These are phyloP conservation scores for Salvator merianae DNA, from an alignment of 2,113 vertebrate genomes.

Conservation along the genomic window DNA sequence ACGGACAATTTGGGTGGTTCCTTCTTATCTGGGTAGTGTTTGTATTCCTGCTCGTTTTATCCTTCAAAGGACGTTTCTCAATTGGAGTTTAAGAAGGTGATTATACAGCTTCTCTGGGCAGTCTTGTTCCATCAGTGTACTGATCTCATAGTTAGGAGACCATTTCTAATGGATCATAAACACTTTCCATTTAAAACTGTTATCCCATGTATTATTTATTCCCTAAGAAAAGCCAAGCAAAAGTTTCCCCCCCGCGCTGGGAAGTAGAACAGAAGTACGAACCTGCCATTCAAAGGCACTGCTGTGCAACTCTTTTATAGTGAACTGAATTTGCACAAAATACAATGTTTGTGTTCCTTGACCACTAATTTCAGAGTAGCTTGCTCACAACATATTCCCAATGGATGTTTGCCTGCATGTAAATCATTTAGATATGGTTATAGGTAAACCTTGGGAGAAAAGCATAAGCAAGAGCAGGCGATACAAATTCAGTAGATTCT, in stretches of 20 bases:
- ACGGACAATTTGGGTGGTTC: not conserved
- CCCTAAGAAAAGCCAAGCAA: not conserved
- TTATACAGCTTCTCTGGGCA: not conserved
- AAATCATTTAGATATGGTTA: not conserved
- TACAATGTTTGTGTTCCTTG: not conserved
- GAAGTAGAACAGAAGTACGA: not conserved
- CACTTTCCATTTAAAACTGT: not conserved
- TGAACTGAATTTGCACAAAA: not conserved
- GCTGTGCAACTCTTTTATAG: not conserved
- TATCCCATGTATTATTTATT: not conserved
- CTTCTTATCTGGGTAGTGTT: not conserved
- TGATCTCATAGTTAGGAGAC: not conserved
- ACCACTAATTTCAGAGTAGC: not conserved
- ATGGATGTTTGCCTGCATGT: not conserved
- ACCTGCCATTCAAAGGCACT: not conserved
- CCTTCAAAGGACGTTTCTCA: constrained; percentile 1
- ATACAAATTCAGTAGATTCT: not conserved
- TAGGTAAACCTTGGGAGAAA: not conserved
- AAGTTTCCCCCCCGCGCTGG: not conserved
- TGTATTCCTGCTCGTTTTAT: not conserved
- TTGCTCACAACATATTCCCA: not conserved
- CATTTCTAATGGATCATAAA: not conserved
- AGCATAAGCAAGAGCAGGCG: not conserved
- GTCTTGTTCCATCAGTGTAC: not conserved
- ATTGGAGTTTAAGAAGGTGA: not conserved